A percentile compares a stretch with the other conserved stretches of the same genome.
phyloP scores from a whole-genome alignment of 2,888 invertebrate genomes.

The Drosophila fulvimacula region DNA sequence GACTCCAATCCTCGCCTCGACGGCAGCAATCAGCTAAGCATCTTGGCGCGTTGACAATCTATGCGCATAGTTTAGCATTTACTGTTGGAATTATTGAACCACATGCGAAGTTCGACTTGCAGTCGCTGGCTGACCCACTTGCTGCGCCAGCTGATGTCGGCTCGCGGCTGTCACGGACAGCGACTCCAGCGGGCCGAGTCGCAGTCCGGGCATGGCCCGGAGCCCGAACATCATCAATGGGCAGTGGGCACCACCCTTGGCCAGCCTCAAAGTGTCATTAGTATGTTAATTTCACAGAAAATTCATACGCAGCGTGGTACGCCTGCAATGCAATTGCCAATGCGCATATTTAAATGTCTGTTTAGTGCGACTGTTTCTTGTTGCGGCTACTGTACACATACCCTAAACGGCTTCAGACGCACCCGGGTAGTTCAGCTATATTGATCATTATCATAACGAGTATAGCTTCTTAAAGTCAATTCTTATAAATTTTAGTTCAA shows the following conservation, averaged over 20 bases:
- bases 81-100: conserved; percentile 73
- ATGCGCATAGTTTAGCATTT: conserved; percentile 78
- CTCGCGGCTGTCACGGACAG: conserved; percentile 12
- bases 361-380: conserved; percentile 31
- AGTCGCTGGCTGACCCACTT: conserved; percentile 64
- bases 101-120: conserved; percentile 67
- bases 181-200: conserved; percentile 4
- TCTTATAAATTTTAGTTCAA: neutral
- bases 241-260: conserved; percentile 50
- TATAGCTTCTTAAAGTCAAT: neutral
- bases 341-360: conserved; percentile 67
- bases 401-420: neutral
- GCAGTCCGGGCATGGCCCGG: conserved; percentile 26
- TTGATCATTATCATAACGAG: too few species aligned
- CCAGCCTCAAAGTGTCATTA: conserved; percentile 57
- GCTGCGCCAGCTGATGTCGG: conserved; percentile 46
- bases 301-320: conserved; percentile 69
- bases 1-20: conserved; percentile 53
- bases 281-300: conserved; percentile 67
- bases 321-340: conserved; percentile 66
- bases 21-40: conserved; percentile 67
- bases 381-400: conserved; percentile 31
- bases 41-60: conserved; percentile 75
- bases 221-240: conserved; percentile 54
- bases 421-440: neutral